phyloP scores from a whole-genome alignment of 2,113 vertebrate species.

The Channa maculata region DNA sequence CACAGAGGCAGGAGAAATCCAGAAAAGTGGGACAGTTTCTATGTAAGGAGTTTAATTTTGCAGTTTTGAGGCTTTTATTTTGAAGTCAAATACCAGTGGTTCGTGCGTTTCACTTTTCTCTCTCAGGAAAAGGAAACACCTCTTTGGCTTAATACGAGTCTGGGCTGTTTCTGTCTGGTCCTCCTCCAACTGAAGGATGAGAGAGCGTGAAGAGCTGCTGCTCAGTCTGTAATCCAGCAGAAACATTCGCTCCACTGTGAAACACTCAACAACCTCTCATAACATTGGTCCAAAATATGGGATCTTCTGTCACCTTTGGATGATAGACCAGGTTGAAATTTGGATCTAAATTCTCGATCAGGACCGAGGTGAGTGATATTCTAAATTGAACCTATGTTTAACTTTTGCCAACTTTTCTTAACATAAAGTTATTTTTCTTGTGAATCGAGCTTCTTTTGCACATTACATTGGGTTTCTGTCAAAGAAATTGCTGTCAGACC shows the following conservation, averaged over 20 bases:
- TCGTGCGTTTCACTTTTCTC: conserved; percentile 4
- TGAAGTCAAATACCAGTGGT: conserved; percentile 5
- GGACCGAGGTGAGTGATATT: conserved; percentile 61
- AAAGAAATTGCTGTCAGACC: background rate
- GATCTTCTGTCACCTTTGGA: background rate
- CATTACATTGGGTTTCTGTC: background rate
- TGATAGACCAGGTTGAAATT: background rate
- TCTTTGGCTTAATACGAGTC: conserved; percentile 20
- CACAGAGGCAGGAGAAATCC: background rate
- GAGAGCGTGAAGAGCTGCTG: conserved; percentile 43
- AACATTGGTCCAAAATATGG: conserved; percentile 21
- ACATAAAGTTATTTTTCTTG: background rate
- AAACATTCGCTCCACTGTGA: conserved; percentile 23
- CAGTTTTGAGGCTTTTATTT: conserved; percentile 29
- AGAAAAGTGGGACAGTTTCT: background rate
- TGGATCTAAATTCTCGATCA: conserved; percentile 3
- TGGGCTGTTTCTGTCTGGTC: conserved; percentile 27
- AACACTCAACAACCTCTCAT: background rate
- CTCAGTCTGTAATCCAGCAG: conserved; percentile 19
- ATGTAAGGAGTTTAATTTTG: background rate
- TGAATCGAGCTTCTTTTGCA: background rate
- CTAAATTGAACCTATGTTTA: background rate
- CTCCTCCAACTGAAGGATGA: conserved; percentile 44
- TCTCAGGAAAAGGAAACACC: conserved; percentile 46
- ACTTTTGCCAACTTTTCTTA: no score